These are phyloP conservation scores for Enteromius treurensis DNA, from an alignment of 2,797 vertebrate genomes.

Conservation along the genomic window DNA sequence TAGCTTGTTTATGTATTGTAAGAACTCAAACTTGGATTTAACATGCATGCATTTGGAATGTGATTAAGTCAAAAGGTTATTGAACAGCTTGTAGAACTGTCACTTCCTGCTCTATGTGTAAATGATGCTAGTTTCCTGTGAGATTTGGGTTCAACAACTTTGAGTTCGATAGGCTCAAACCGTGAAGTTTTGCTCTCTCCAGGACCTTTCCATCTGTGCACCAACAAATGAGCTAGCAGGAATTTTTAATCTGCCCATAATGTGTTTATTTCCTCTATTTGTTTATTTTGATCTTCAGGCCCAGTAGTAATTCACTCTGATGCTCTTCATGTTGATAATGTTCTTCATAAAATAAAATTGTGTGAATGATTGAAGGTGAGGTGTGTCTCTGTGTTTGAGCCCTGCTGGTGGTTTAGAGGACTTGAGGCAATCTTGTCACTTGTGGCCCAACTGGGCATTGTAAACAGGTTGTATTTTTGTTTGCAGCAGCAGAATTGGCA, in stretches of 20 bases:
- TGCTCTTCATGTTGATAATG: not conserved
- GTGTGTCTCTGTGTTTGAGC: not conserved
- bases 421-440: not conserved
- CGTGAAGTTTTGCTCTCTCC: not conserved
- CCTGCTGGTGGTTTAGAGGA: not conserved
- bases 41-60: not conserved
- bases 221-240: not conserved
- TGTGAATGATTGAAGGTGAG: not conserved
- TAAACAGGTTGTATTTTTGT: not conserved
- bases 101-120: not conserved
- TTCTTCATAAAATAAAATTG: not conserved
- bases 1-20: not conserved
- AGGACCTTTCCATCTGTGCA: not conserved
- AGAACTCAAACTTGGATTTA: not conserved
- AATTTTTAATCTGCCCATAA: not conserved
- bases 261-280: conserved; percentile 1
- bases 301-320: not conserved
- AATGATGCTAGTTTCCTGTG: conserved; percentile 16
- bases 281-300: not conserved
- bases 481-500: not conserved
- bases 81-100: conserved; percentile 1
- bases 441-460: not conserved
- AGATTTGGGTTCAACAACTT: conserved; percentile 2
- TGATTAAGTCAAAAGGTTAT: conserved; percentile 7
- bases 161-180: conserved; percentile 7